Base-by-base conservation (phyloP, 2,888 invertebrate species). In the Auanema freiburgensis region DNA sequence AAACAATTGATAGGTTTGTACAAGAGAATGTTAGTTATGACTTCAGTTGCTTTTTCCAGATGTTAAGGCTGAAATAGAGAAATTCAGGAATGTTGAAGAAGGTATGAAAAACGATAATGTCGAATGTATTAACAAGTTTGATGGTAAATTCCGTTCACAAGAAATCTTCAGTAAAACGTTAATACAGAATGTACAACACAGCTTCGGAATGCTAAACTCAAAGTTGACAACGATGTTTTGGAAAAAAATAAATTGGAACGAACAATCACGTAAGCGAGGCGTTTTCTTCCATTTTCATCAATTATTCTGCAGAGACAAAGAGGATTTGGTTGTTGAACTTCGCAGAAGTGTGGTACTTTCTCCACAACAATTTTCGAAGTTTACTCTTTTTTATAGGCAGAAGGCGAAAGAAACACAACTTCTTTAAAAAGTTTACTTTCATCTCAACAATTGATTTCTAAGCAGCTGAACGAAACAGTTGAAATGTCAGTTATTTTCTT, bases 1-100 rank as follows among this genome's bases (percentile, higher is more conserved):
- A 54, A 42, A 43, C 50, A 60, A 6, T 43, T 60, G 8, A 60
- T 60, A 16, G 60, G 60, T 60, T 11, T 25, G 55, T 59, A 2
- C 14, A 51, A 21, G 5, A 5, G 53, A 53, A 23, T 53, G n/a
- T 23, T 24, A 50, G 8, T 12, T 51, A 24, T 18, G 23, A 24
- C 14, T 51, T 51, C 14, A 8, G 14, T 3, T 24, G 11, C 51
- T 8, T 16, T 11, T 51, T 4, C 4, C 40, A 60, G 60, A 60
- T 54, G 55, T 23, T 23, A 60, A 54, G 33, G 54, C 60, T 11
- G 54, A 60, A 25, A 6, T 44, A 3, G 60, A 60, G 25, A 53
- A 54, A 33, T 33, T 60, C 16, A 43, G 33, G 49, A 11, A 16
- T 8, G 14, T 25, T 25, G n/a, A 24, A 41, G n/a, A 49, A 25